Base-by-base conservation (phyloP, 2,888 invertebrate genomes). In the Aporophyla nigra region DNA sequence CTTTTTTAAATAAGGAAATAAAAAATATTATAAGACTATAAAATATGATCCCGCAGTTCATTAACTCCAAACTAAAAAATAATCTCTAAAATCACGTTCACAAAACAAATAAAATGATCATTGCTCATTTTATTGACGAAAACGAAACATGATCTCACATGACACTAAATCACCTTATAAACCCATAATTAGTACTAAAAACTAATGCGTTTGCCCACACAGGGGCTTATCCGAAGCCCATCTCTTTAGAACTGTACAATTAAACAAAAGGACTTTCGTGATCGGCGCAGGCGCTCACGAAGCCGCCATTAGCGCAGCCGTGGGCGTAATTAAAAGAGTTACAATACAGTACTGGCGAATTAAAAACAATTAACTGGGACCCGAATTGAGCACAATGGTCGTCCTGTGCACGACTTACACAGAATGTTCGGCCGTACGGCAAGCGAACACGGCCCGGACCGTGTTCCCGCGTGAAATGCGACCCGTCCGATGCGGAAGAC, bases 241-340 rank as follows among this genome's bases (percentile, higher is more conserved):
- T 92, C 91, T 90, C 85, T 56, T 80, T 87, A 71, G 87, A 84
- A 93, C 90, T 93, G 94, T 94, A 94, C 95, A 90, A 91, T 90
- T 91, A 90, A 91, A 93, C 93, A 94, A 93, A 91, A 93, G 93
- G 90, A 89, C 91, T 88, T 85, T 92, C 93, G 93, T 91, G 93
- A 94, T 92, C 92, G 86, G 91, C 90, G 91, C 92, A 86, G 87
- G 90, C 92, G 91, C 91, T 90, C 95, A 94, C 94, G 94, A 93
- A 86, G 91, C 90, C 87, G 89, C 95, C 95, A 95, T 96, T 95
- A 96, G 94, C 93, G 91, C 90, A 81, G 86, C 90, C 93, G 96
- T 96, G 94, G 95, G 94, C 94, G 96, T 96, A 96, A 96, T 96
- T 96, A 96, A 96, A 95, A 96, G 94, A 95, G 93, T 92, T 94